Percentiles rank a stretch among this genome's conserved stretches.
Evolutionary conservation across 2,113 vertebrate genomes (phyloP).

Genomic region (Brienomyrus brachyistius): DNA sequence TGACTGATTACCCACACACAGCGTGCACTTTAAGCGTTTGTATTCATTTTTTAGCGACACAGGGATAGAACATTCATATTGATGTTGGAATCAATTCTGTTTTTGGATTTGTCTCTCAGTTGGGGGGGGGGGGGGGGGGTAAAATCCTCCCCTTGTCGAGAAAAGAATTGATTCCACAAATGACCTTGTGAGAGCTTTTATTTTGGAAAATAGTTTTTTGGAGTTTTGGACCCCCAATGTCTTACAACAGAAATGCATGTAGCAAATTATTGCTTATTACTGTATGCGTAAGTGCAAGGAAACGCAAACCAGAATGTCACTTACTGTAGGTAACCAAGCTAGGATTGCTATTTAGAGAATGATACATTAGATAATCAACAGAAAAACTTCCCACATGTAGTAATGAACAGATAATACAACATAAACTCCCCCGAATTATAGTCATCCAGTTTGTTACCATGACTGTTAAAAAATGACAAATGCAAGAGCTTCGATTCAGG

Average conservation of each 20-base stretch:
- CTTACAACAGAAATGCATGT: not conserved
- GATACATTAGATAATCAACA: not conserved
- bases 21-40: not conserved
- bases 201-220: not conserved
- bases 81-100: not conserved
- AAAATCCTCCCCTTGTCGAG: not conserved
- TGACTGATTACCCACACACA: not conserved
- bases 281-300: not conserved
- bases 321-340: not conserved
- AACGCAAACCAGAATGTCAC: not conserved
- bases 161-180: slow-evolving; percentile 1
- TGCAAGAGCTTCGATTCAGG: not conserved
- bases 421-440: not conserved
- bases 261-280: not conserved
- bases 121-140: not conserved
- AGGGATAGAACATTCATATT: not conserved
- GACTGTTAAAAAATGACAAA: not conserved
- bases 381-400: not conserved
- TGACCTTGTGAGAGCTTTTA: not conserved
- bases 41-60: not conserved
- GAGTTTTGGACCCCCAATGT: not conserved
- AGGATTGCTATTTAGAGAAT: not conserved
- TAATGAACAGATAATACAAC: not conserved
- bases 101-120: slow-evolving; percentile 1
- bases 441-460: not conserved